phyloP scores from a whole-genome alignment of 2,888 invertebrate species.

The Tiliacea citrago region DNA sequence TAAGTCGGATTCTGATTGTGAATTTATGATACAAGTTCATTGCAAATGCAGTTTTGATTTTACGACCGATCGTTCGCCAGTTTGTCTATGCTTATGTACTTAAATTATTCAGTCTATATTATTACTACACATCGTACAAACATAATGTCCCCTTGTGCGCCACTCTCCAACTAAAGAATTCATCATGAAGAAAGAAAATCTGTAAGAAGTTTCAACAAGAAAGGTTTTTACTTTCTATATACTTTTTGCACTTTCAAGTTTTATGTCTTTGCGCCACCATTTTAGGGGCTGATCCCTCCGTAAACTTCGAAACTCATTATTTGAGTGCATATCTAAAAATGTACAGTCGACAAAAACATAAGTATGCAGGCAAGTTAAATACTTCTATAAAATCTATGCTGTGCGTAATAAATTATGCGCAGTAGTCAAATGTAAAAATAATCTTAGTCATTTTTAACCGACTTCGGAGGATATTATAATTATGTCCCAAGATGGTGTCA shows the following conservation, averaged over 20 bases:
- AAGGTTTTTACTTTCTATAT: not conserved
- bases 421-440: not conserved
- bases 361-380: not conserved
- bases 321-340: not conserved
- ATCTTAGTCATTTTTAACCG: not conserved
- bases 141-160: not conserved
- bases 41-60: not conserved
- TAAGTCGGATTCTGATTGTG: not conserved
- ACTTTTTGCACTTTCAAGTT: not conserved
- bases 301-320: slow-evolving; percentile 8
- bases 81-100: not conserved
- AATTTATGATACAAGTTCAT: not conserved
- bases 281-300: slow-evolving; percentile 1
- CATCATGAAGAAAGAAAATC: not conserved
- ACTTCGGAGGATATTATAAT: too few relatives aligned
- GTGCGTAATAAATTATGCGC: too few relatives aligned
- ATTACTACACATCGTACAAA: not conserved
- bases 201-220: not conserved
- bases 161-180: not conserved
- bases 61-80: not conserved
- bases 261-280: too few relatives aligned
- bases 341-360: not conserved
- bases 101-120: not conserved
- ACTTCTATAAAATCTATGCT: not conserved
- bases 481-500: too few relatives aligned